A percentile compares a stretch with the other conserved stretches of the same genome.
phyloP scores from a whole-genome alignment of 2,888 invertebrate genomes.

The Timandra comae region DNA sequence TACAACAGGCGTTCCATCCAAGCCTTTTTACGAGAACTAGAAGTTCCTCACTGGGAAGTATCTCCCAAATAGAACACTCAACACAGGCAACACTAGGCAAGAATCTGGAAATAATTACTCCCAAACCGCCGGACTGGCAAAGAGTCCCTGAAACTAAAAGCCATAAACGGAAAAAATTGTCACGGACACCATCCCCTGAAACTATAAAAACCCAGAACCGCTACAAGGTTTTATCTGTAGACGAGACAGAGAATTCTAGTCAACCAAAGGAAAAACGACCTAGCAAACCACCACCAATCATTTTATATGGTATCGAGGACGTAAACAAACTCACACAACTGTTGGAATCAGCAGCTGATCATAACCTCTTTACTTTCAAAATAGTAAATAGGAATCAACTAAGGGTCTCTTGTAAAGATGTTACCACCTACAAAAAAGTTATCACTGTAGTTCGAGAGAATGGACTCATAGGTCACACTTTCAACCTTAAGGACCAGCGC shows the following conservation, averaged over 20 bases:
- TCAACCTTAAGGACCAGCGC: conserved; percentile 17
- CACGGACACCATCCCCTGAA: neutral
- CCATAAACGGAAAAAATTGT: conserved; percentile 2
- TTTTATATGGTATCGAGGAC: conserved; percentile 11
- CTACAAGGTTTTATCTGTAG: conserved; percentile 4
- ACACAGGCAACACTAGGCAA: too few species aligned
- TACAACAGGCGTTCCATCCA: conserved; percentile 15
- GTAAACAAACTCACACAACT: conserved; percentile 11
- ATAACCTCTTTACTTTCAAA: conserved; percentile 4
- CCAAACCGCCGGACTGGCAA: conserved; percentile 6
- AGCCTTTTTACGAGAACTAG: conserved; percentile 11
- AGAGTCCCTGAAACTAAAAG: conserved; percentile 1
- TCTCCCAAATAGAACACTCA: too few species aligned
- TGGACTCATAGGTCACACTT: conserved; percentile 23
- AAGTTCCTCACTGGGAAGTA: conserved; percentile 1
- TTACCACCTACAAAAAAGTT: conserved; percentile 12
- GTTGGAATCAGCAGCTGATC: conserved; percentile 2
- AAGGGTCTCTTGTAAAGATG: conserved; percentile 1
- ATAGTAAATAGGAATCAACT: conserved; percentile 11
- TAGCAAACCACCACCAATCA: conserved; percentile 11
- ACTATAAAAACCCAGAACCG: conserved; percentile 2
- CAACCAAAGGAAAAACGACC: neutral
- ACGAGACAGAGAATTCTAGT: neutral
- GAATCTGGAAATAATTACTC: neutral
- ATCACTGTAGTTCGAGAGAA: conserved; percentile 9